phyloP scores from a whole-genome alignment of 2,113 vertebrate species.

The Gavia stellata region DNA sequence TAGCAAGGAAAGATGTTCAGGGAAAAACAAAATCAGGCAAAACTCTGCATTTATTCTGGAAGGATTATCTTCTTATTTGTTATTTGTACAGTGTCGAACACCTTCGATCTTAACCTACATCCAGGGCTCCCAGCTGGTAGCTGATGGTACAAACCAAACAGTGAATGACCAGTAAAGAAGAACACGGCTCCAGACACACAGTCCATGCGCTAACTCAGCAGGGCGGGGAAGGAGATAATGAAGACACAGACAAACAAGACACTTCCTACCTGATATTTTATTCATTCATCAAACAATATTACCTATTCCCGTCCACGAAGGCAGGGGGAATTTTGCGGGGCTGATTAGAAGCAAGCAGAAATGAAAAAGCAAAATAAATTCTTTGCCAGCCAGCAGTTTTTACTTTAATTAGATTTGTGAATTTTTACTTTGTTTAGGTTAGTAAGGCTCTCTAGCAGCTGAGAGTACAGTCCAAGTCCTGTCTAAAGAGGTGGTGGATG shows the following conservation, averaged over 20 bases:
- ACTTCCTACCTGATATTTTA: constrained; percentile 44
- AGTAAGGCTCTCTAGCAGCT: neutral
- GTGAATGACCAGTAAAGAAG: neutral
- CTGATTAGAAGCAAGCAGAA: neutral
- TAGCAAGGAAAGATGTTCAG: neutral
- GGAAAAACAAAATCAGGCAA: neutral
- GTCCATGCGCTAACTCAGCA: neutral
- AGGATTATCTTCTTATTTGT: neutral
- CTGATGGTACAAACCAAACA: neutral
- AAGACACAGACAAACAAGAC: constrained; percentile 45
- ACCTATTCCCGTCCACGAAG: neutral
- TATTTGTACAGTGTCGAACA: neutral
- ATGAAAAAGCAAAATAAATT: neutral
- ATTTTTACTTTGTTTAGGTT: neutral
- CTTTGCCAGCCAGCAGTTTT: neutral
- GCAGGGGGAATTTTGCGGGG: neutral
- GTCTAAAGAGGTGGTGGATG: neutral
- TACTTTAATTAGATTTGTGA: neutral
- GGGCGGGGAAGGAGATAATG: constrained; percentile 12
- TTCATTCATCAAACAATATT: constrained; percentile 54
- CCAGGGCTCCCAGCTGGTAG: neutral
- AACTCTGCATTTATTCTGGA: neutral
- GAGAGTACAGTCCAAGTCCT: neutral
- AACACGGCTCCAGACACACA: neutral
- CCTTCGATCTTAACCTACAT: neutral